These are phyloP conservation scores for Oreochromis grahami DNA, from an alignment of 2,797 vertebrate species.

Conservation along the genomic window DNA sequence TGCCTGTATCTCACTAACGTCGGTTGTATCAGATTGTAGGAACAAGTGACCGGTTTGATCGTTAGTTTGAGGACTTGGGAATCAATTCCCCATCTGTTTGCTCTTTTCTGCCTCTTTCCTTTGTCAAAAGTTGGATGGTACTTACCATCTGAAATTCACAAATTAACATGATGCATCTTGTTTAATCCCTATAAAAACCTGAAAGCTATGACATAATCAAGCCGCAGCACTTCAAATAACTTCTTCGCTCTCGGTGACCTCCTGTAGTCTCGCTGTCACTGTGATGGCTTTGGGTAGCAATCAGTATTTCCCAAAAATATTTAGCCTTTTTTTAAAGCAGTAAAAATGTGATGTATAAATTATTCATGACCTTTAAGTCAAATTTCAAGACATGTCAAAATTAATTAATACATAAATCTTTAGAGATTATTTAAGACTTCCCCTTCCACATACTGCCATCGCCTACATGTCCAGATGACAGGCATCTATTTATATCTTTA, in stretches of 20 bases:
- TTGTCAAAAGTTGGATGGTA: neutral
- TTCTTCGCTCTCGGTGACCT: neutral
- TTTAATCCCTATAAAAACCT: neutral
- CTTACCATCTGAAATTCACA: fast-evolving
- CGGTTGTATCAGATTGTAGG: neutral
- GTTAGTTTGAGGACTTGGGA: neutral
- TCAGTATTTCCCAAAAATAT: neutral
- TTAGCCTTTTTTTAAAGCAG: neutral
- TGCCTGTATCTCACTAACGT: neutral
- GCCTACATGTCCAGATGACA: neutral
- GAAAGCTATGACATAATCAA: neutral
- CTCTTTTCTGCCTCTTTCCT: neutral
- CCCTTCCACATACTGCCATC: neutral
- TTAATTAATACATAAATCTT: neutral
- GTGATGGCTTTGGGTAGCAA: neutral
- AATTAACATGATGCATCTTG: neutral
- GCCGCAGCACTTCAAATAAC: neutral
- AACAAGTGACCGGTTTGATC: neutral
- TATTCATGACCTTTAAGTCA: neutral
- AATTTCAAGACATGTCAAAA: neutral
- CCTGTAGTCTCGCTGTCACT: neutral
- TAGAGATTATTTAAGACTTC: neutral
- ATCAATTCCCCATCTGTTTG: neutral
- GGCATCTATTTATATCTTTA: neutral
- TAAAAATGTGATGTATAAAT: neutral